Percentiles rank a stretch among this genome's conserved stretches.
Evolutionary conservation across 2,888 invertebrate species (phyloP).

Genomic region (Drosophila mercatorum): DNA sequence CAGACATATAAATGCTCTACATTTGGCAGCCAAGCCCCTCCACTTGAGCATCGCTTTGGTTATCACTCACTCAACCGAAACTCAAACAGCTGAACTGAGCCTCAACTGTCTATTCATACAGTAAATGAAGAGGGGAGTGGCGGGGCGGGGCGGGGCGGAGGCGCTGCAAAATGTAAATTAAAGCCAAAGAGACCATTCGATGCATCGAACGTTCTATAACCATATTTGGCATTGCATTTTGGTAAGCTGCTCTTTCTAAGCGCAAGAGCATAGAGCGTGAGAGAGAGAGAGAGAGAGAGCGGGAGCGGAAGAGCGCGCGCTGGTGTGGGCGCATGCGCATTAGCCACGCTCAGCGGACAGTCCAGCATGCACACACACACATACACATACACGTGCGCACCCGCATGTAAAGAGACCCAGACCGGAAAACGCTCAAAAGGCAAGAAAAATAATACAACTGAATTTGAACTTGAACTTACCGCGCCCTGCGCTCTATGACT

Average conservation of each 20-base stretch:
- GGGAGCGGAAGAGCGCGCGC: background rate
- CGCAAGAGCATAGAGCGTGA: constrained; percentile 4
- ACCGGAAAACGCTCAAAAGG: constrained; percentile 58
- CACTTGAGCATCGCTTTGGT: constrained; percentile 23
- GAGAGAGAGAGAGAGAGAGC: background rate
- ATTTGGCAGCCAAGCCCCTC: constrained; percentile 9
- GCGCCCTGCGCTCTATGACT: constrained; percentile 41
- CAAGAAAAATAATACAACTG: constrained; percentile 63
- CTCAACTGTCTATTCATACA: constrained; percentile 45
- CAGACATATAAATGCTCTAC: constrained; percentile 10
- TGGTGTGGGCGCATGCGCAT: constrained; percentile 57
- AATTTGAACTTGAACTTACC: constrained; percentile 78
- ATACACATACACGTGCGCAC: constrained; percentile 15
- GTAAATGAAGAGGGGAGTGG: constrained; percentile 15
- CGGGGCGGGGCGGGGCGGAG: background rate
- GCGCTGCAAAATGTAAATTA: constrained; percentile 3
- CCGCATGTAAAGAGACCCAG: constrained; percentile 22
- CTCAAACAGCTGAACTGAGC: constrained; percentile 24
- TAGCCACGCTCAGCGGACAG: constrained; percentile 32
- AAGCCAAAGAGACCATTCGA: constrained; percentile 35
- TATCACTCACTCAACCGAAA: constrained; percentile 28
- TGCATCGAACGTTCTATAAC: constrained; percentile 60
- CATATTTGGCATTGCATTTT: constrained; percentile 77
- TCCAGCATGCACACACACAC: constrained; percentile 2
- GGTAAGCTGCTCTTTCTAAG: constrained; percentile 38